Evolutionary conservation across 2,888 invertebrate species (phyloP).

Genomic region (Nephrotoma flavescens): DNA sequence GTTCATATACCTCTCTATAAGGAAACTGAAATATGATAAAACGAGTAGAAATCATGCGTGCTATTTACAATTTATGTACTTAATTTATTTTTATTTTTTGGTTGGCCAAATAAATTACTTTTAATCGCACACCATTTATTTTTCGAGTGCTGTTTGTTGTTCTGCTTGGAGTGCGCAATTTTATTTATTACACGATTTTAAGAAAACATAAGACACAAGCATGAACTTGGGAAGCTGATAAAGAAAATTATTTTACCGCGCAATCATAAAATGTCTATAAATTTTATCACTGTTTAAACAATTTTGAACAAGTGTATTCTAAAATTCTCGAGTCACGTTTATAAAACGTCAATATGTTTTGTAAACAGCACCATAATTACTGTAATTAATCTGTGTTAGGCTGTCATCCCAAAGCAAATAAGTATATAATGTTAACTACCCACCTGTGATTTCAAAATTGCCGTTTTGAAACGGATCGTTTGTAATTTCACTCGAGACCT

Average conservation of each 20-base stretch:
- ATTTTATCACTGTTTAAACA: neutral
- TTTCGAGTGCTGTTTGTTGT: neutral
- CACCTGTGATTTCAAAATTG: neutral
- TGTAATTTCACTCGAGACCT: neutral
- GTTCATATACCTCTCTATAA: neutral
- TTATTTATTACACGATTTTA: no score
- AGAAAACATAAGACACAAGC: neutral
- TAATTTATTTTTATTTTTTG: neutral
- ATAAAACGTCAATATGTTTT: neutral
- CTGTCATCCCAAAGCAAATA: no score
- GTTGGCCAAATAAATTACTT: neutral
- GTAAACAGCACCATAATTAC: neutral
- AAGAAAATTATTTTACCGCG: neutral
- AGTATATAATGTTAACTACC: no score
- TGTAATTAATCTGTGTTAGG: no score
- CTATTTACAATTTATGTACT: neutral
- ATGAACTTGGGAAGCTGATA: neutral
- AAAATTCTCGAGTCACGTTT: neutral
- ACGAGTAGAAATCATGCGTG: neutral
- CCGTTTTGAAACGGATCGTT: neutral
- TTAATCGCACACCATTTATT: neutral
- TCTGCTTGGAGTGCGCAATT: neutral
- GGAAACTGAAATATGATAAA: neutral
- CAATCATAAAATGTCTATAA: neutral
- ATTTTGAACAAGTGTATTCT: neutral